A percentile compares a stretch with the other conserved stretches of the same genome.
phyloP scores from a whole-genome alignment of 2,113 vertebrate species.

The Amphiprion ocellaris region DNA sequence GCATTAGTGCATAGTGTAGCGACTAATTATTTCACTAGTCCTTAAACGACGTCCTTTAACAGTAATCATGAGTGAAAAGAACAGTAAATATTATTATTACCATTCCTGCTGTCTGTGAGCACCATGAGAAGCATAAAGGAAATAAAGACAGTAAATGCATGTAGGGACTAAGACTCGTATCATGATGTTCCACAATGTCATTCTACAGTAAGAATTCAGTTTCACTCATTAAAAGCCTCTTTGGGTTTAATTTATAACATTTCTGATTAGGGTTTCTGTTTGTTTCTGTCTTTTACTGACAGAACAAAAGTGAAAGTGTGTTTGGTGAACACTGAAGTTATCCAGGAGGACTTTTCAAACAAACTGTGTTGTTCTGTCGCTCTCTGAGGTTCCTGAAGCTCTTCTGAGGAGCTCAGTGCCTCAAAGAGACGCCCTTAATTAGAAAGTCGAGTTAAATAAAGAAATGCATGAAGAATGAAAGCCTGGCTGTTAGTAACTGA shows the following conservation, averaged over 20 bases:
- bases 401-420: neutral
- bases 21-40: too few relatives aligned
- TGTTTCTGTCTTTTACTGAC: neutral
- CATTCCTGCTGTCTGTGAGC: too few relatives aligned
- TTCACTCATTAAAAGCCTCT: too few relatives aligned
- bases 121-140: too few relatives aligned
- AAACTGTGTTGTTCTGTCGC: neutral
- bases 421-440: conserved; percentile 8
- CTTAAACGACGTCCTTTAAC: too few relatives aligned
- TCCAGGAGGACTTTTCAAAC: conserved; percentile 3
- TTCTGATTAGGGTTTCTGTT: conserved; percentile 7
- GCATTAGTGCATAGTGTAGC: too few relatives aligned
- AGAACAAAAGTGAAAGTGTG: neutral
- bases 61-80: too few relatives aligned
- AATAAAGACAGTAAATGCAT: too few relatives aligned
- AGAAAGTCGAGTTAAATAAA: neutral
- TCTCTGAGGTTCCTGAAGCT: neutral
- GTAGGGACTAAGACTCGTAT: too few relatives aligned
- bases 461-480: neutral
- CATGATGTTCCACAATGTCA: too few relatives aligned
- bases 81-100: too few relatives aligned
- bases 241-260: neutral
- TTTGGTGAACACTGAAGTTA: neutral
- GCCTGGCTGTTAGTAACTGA: neutral
- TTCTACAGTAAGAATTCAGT: too few relatives aligned